Conservation (phyloP, 2,888 invertebrate species). For the Rhaphigaster nebulosa region DNA sequence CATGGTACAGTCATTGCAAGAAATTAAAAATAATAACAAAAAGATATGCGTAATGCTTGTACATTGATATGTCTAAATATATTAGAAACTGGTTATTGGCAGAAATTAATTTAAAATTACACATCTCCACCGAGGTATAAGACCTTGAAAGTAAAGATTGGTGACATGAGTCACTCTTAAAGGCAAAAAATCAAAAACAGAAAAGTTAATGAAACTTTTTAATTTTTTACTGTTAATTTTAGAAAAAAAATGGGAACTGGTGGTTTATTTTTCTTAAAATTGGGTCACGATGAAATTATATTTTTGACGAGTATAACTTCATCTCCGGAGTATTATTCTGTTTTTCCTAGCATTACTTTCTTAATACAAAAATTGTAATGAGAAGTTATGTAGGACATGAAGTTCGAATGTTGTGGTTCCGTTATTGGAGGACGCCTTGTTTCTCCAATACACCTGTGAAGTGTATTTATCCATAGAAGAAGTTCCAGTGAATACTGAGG, state of each 20-base stretch:
- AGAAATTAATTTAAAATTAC: not conserved
- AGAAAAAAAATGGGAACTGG: not conserved
- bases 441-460: not conserved
- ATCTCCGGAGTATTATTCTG: not conserved
- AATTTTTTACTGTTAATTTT: not conserved
- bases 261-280: not conserved
- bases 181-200: not conserved
- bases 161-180: not conserved
- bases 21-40: not conserved
- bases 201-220: not conserved
- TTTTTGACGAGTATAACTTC: not conserved
- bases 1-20: not conserved
- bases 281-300: not conserved
- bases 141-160: conserved; percentile 21
- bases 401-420: conserved; percentile 16
- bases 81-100: not conserved
- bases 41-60: too few relatives aligned
- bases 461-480: not conserved
- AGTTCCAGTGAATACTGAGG: not conserved
- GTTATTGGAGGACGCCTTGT: not conserved
- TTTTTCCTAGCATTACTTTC: not conserved
- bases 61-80: too few relatives aligned
- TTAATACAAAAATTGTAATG: not conserved
- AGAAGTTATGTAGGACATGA: not conserved
- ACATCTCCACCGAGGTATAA: not conserved